phyloP scores from a whole-genome alignment of 2,797 vertebrate genomes.

The Myotis findleyi region DNA sequence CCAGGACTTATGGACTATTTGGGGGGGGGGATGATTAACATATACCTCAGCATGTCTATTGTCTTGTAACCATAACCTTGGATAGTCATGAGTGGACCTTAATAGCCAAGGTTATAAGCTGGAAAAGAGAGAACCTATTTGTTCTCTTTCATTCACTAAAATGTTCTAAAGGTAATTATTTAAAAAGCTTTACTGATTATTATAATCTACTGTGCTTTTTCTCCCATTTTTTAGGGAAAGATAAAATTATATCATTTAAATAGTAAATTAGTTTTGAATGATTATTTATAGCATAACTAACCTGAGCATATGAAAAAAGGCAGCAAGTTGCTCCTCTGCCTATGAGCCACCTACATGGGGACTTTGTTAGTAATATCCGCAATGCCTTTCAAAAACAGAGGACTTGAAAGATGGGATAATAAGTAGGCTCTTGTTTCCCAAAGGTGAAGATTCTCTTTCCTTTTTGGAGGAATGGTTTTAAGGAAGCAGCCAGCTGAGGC shows the following conservation, averaged over 20 bases:
- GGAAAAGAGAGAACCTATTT: not conserved
- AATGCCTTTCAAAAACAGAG: constrained; percentile 6
- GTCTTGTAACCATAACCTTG: not conserved
- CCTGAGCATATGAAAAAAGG: not conserved
- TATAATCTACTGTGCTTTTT: constrained; percentile 39
- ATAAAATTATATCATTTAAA: constrained; percentile 40
- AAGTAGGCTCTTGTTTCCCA: not conserved
- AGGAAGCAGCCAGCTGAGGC: constrained; percentile 6
- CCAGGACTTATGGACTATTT: not conserved
- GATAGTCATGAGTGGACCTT: not conserved
- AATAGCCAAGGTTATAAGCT: constrained; percentile 11
- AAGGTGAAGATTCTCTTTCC: constrained; percentile 4
- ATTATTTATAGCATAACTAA: constrained; percentile 52
- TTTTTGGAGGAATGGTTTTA: not conserved
- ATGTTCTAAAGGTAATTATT: constrained; percentile 55
- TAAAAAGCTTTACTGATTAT: constrained; percentile 64
- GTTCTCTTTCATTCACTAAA: constrained; percentile 35
- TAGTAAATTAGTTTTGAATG: constrained; percentile 50
- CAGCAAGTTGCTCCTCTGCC: constrained; percentile 2
- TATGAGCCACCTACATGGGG: not conserved
- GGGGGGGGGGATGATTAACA: not conserved
- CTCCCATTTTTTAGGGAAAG: constrained; percentile 22
- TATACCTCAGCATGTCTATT: not conserved
- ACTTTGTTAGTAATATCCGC: constrained; percentile 6
- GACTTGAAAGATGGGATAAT: constrained; percentile 25